These are phyloP conservation scores for Blera fallax DNA, from an alignment of 2,888 invertebrate genomes.

Conservation along the genomic window DNA sequence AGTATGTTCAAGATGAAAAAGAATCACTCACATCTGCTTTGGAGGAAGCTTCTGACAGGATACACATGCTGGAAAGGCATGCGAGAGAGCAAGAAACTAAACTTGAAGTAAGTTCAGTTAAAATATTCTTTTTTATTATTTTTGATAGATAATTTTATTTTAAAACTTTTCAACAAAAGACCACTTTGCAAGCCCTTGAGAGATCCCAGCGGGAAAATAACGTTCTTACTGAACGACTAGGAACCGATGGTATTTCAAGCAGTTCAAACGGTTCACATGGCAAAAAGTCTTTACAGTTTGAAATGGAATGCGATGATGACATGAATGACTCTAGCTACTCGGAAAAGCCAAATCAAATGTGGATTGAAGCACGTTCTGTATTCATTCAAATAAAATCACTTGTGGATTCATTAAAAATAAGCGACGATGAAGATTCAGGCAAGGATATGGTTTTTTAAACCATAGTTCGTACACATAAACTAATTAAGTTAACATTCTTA, in stretches of 20 bases:
- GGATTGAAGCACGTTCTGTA: constrained; percentile 86
- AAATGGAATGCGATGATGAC: constrained; percentile 92
- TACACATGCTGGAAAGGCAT: constrained; percentile 91
- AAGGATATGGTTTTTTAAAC: constrained; percentile 63
- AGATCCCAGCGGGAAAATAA: constrained; percentile 88
- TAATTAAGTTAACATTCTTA: constrained; percentile 74
- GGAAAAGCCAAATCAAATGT: constrained; percentile 83
- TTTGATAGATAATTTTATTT: not conserved
- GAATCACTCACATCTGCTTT: constrained; percentile 90
- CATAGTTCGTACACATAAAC: not conserved
- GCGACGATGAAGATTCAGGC: constrained; percentile 89
- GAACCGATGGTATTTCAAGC: constrained; percentile 82
- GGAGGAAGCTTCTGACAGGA: constrained; percentile 95
- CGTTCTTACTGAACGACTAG: constrained; percentile 87
- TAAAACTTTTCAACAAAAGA: constrained; percentile 78
- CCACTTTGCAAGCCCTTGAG: constrained; percentile 86
- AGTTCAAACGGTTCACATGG: constrained; percentile 76
- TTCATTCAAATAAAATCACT: constrained; percentile 89
- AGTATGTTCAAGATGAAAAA: constrained; percentile 89
- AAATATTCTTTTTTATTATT: not conserved
- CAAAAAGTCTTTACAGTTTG: constrained; percentile 90
- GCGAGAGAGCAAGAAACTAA: constrained; percentile 89
- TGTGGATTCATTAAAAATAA: constrained; percentile 88
- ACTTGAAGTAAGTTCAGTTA: constrained; percentile 77
- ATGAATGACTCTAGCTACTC: constrained; percentile 82